Base-by-base conservation (phyloP, 2,797 vertebrate species). In the Pitangus sulphuratus region DNA sequence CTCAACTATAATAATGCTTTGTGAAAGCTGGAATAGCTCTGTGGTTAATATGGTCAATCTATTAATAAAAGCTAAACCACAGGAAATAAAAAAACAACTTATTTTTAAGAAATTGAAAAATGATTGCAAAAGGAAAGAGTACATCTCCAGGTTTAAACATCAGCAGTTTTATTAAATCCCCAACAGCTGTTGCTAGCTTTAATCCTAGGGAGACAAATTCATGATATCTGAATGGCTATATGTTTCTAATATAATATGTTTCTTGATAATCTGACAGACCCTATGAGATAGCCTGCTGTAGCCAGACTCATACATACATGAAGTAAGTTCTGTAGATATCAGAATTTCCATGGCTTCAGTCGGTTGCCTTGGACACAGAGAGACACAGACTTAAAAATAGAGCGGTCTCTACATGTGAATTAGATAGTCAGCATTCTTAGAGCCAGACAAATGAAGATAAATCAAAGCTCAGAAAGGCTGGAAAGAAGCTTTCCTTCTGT, bases 331-430 rank as follows among this genome's bases (percentile, higher is more conserved):
- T 96, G 77, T 81, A 96, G 94, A 86, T 95, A 87, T 89, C 77
- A 78, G 89, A 86, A 97, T 97, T 97, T 98, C 87, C 94, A 96
- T 87, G 94, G 89, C 81, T 97, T 96, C 87, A 94, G 71, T 84
- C 1, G 50, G 97, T 98, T 98, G 97, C 98, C 98, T 97, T 97
- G 97, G 98, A 98, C 97, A 98, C 96, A 74, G 92, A 94, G 72
- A 97, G 97, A 97, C 95, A 96, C 44, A 86, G 94, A 91, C 68
- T 91, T 97, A 98, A 98, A 98, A 98, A 98, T 96, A 98, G 95
- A 90, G 80, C 57, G 68, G 70, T 65, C 39, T 89, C 57, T 90
- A 87, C 91, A 93, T 57, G 84, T 77, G 95, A 89, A 97, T 93
- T 85, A 96, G 77, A 90, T 53, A 97, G 83, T 90, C 91, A 94